Base-by-base conservation (phyloP, 2,113 vertebrate genomes). In the Junco hyemalis region DNA sequence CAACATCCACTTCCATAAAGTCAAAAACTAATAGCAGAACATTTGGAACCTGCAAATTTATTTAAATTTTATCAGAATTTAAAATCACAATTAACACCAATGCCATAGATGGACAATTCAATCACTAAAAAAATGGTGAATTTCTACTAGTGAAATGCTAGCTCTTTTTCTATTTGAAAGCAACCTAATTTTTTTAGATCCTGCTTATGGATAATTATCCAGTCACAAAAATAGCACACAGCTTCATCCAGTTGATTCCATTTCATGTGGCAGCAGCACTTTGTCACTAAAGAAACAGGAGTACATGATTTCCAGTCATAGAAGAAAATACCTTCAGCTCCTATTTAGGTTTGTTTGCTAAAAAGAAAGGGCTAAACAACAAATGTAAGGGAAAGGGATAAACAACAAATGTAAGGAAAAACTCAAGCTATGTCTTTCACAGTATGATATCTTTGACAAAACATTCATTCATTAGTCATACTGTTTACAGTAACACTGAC, bases 341-440 rank as follows among this genome's bases (percentile, higher is more conserved):
- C 17, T 28, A 92, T 73, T 79, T 93, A 92, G 66, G 31, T 82
- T 74, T 74, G 28, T 73, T 68, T 89, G 25, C 25, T 88, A 42
- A 95, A 86, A 95, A 88, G 65, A 86, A 95, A 61, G 71, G 60
- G 81, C 68, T 89, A 95, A 95, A 86, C 81, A 93, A 71, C 9
- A 86, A 61, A 64, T 60, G 28, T 28, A 57, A 86, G 80, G 94
- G 96, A 95, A 76, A 24, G 71, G 60, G 81, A 64, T 89, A 95
- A 95, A 86, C 81, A 92, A 71, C 9, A 86, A 61, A 64, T 60
- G 28, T 25, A 57, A 86, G 80, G 94, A 96, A 95, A 76, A 24
- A 59, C 26, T 77, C 31, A 47, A 40, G 47, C 77, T 78, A n/a
- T 3, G 29, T 57, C 12, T 40, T 86, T 45, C 44, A 86, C 20